These are phyloP conservation scores for Latrodectus geometricus DNA, from an alignment of 1,140 invertebrate species.

Conservation along the genomic window DNA sequence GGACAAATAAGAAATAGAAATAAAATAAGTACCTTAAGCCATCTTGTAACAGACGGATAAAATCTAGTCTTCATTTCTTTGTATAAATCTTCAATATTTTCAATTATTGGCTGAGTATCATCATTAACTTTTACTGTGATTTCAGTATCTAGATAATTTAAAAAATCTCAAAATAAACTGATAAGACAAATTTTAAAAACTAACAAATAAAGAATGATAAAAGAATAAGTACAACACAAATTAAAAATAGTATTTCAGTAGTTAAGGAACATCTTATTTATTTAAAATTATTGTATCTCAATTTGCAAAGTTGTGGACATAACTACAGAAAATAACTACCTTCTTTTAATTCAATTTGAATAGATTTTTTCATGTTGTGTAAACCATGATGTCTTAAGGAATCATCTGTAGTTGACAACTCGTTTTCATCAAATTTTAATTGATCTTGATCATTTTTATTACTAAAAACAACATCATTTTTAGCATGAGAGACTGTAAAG, in stretches of 20 bases:
- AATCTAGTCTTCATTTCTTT: conserved; percentile 63
- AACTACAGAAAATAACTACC: conserved; percentile 2
- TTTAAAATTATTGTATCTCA: no score
- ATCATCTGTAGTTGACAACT: background rate
- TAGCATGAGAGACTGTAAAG: background rate
- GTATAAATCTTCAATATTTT: conserved; percentile 65
- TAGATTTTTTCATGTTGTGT: conserved; percentile 37
- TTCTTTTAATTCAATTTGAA: conserved; percentile 31
- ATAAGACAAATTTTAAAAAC: background rate
- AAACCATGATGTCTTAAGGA: conserved; percentile 62
- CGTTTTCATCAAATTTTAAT: background rate
- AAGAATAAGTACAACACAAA: background rate
- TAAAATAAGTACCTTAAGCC: conserved; percentile 61
- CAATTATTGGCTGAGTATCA: conserved; percentile 64
- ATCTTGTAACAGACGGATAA: conserved; percentile 62
- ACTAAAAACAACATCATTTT: background rate
- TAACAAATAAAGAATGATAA: background rate
- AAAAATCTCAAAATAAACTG: background rate
- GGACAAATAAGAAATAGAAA: background rate
- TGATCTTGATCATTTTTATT: background rate
- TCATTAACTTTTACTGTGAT: conserved; percentile 61
- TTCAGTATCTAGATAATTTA: conserved; percentile 4
- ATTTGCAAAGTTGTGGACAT: background rate
- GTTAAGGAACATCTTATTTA: no score
- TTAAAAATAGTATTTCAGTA: background rate